Percentiles rank a stretch among this genome's conserved stretches.
phyloP scores from a whole-genome alignment of 1,140 invertebrate species.

The Sitobion miscanthi region DNA sequence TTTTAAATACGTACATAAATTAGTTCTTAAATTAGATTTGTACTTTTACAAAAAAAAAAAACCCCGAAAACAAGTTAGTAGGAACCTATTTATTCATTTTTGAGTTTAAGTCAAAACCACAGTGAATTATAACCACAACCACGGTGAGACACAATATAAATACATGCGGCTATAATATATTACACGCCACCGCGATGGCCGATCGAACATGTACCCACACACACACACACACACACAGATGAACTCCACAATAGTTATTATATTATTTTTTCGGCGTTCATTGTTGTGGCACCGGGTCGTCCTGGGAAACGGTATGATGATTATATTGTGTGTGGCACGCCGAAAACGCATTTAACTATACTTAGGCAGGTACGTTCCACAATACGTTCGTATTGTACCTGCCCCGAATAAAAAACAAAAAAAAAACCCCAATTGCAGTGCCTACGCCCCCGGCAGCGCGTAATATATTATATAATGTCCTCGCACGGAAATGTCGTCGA shows the following conservation, averaged over 20 bases:
- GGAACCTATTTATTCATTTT: not conserved
- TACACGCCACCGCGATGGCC: not conserved
- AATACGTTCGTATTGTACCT: not conserved
- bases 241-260: not conserved
- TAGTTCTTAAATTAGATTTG: not conserved
- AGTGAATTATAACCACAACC: not conserved
- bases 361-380: not conserved
- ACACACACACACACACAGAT: not conserved
- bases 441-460: not conserved
- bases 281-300: conserved; percentile 26
- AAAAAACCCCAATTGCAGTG: not conserved
- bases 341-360: not conserved
- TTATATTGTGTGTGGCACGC: not conserved
- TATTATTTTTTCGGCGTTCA: not conserved
- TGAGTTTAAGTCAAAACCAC: not conserved
- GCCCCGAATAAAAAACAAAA: not conserved
- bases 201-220: not conserved
- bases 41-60: not conserved
- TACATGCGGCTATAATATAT: not conserved
- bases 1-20: not conserved
- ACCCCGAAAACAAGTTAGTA: not conserved
- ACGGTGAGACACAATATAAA: not conserved
- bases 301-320: not conserved
- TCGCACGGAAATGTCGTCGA: not conserved
- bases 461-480: not conserved